Evolutionary conservation across 2,113 vertebrate genomes (phyloP).

Genomic region (Chamaea fasciata): DNA sequence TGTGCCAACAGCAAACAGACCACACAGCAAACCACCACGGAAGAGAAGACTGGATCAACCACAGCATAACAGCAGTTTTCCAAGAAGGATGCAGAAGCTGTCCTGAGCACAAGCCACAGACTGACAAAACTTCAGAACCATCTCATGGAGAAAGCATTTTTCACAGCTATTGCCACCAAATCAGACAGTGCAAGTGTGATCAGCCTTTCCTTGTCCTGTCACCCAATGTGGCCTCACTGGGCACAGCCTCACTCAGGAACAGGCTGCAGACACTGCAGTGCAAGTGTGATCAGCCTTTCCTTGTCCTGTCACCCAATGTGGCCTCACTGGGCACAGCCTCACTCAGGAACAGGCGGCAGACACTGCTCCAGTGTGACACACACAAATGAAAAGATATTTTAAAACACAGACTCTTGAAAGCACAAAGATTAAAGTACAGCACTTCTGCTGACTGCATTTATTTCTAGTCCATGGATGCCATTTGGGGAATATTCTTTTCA

Average conservation of each 20-base stretch:
- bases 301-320: accelerated
- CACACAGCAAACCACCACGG: background rate
- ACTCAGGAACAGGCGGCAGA: background rate
- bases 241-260: background rate
- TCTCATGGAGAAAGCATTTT: background rate
- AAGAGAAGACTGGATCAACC: background rate
- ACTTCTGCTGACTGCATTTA: background rate
- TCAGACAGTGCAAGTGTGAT: background rate
- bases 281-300: background rate
- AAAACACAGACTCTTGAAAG: background rate
- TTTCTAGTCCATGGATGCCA: background rate
- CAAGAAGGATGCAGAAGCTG: background rate
- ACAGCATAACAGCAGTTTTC: background rate
- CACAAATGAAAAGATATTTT: background rate
- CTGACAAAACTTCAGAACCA: background rate
- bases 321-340: background rate
- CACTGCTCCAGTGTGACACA: background rate
- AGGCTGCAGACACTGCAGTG: background rate
- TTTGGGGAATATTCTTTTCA: background rate
- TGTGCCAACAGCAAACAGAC: background rate
- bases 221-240: accelerated
- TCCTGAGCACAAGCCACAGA: background rate
- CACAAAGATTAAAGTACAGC: background rate
- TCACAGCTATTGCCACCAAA: background rate
- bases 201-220: background rate